These are phyloP conservation scores for Caenorhabditis tropicalis DNA, from an alignment of 1,140 invertebrate genomes.

Conservation along the genomic window DNA sequence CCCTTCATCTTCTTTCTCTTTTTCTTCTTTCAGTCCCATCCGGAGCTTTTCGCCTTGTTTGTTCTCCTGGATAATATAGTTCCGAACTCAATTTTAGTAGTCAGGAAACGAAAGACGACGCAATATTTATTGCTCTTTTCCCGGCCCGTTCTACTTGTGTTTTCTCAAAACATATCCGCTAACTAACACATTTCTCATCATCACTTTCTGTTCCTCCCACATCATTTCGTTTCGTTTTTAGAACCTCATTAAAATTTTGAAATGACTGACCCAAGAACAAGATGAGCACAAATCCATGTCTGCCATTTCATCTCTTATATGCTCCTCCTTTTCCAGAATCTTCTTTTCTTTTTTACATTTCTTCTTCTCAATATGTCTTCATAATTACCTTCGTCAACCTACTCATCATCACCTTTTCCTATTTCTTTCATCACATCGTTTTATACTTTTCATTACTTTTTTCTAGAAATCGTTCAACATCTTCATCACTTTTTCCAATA, in stretches of 20 bases:
- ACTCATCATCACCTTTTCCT: neutral
- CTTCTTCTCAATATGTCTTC: neutral
- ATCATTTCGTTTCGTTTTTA: neutral
- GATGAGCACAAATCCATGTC: neutral
- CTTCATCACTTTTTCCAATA: neutral
- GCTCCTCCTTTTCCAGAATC: neutral
- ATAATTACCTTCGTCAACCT: conserved; percentile 10
- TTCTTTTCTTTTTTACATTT: neutral
- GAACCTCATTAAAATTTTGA: neutral
- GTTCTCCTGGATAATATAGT: conserved; percentile 11
- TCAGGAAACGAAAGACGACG: conserved; percentile 24
- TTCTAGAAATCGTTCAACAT: neutral
- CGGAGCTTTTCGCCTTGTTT: conserved; percentile 17
- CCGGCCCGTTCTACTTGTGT: neutral
- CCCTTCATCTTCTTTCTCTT: neutral
- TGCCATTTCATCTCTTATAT: neutral
- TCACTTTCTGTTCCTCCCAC: neutral
- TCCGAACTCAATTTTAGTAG: conserved; percentile 45
- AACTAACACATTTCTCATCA: neutral
- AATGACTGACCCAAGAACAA: neutral
- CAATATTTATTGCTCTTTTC: conserved; percentile 27
- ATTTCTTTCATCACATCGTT: neutral
- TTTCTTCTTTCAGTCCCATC: neutral
- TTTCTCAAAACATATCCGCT: neutral
- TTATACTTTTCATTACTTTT: neutral